Percentiles rank a stretch among this genome's conserved stretches.
Evolutionary conservation across 2,797 vertebrate species (phyloP).

Genomic region (Enteromius argenteus): DNA sequence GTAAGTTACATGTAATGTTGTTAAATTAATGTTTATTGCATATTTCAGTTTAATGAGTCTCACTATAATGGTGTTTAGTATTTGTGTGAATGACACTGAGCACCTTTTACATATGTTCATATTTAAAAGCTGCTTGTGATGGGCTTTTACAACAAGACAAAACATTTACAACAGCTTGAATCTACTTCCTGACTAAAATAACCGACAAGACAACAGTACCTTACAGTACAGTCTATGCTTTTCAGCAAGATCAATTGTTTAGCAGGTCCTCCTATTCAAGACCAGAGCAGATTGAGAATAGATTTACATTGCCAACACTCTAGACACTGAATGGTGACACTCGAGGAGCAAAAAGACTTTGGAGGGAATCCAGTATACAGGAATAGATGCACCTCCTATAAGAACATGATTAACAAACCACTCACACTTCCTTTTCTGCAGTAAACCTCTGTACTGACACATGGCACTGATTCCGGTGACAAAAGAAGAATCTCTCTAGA

Average conservation of each 20-base stretch:
- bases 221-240: neutral
- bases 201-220: neutral
- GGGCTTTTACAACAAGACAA: too few relatives aligned
- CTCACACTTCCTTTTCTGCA: neutral
- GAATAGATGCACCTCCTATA: slow-evolving; percentile 23
- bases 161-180: neutral
- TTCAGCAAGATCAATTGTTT: neutral
- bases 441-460: neutral
- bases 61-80: too few relatives aligned
- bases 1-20: too few relatives aligned
- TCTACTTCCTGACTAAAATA: neutral
- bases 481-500: slow-evolving; percentile 17
- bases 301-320: neutral
- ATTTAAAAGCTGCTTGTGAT: too few relatives aligned
- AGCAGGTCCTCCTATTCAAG: neutral
- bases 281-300: neutral
- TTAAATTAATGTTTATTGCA: too few relatives aligned
- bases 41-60: too few relatives aligned
- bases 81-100: too few relatives aligned
- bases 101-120: too few relatives aligned
- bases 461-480: slow-evolving; percentile 3
- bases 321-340: neutral
- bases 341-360: neutral
- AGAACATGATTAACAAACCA: slow-evolving; percentile 19
- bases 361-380: slow-evolving; percentile 17